phyloP scores from a whole-genome alignment of 2,888 invertebrate genomes.

The Ichneumoninae sp. region DNA sequence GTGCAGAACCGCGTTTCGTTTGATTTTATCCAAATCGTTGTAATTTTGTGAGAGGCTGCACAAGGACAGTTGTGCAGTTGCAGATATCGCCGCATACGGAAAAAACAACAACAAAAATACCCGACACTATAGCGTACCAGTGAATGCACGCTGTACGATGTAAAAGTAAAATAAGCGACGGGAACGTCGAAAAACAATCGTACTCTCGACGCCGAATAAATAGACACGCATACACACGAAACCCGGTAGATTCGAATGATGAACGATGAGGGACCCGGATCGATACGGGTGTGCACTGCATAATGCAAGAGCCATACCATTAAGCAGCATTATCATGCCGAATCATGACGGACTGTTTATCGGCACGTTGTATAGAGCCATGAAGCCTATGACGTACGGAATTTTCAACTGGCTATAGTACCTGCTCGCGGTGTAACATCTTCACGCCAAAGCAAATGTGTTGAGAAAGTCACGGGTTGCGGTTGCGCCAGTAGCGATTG shows the following conservation, averaged over 20 bases:
- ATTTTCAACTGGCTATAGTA: slow-evolving; percentile 12
- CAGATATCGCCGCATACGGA: not conserved
- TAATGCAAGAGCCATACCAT: slow-evolving; percentile 56
- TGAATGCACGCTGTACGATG: no score
- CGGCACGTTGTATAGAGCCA: not conserved
- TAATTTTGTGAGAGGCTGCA: not conserved
- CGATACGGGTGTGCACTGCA: slow-evolving; percentile 58
- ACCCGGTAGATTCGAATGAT: slow-evolving; percentile 45
- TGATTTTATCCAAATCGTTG: not conserved
- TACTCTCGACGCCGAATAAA: slow-evolving; percentile 3
- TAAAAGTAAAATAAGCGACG: not conserved
- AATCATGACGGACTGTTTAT: slow-evolving; percentile 53
- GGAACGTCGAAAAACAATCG: not conserved
- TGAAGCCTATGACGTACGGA: slow-evolving; percentile 37
- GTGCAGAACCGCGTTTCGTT: not conserved
- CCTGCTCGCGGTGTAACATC: no score
- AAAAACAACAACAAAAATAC: not conserved
- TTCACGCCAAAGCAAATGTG: no score
- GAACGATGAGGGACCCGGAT: slow-evolving; percentile 33
- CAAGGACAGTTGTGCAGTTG: no score
- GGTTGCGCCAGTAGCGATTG: no score
- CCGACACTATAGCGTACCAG: not conserved
- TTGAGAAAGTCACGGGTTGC: no score
- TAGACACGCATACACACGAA: slow-evolving; percentile 40
- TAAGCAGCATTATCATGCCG: slow-evolving; percentile 50